Conservation (phyloP, 2,113 vertebrate genomes). For the Ranitomeya variabilis region DNA sequence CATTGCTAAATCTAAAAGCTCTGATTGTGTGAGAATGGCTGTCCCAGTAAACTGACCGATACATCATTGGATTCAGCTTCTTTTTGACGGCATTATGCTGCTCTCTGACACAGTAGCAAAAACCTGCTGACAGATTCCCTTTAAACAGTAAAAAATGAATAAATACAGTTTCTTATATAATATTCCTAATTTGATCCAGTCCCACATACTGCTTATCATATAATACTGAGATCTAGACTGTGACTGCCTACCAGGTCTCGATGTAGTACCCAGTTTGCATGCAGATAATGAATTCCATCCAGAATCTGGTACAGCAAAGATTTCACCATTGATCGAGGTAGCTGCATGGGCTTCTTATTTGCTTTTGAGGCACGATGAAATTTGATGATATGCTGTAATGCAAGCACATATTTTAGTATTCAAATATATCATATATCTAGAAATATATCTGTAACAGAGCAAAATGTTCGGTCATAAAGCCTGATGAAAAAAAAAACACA, state of each 20-base stretch:
- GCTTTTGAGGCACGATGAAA: conserved; percentile 87
- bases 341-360: conserved; percentile 86
- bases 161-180: neutral
- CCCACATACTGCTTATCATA: neutral
- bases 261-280: conserved; percentile 85
- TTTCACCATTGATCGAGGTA: conserved; percentile 85
- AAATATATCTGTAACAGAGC: neutral
- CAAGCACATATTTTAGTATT: neutral
- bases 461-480: no score
- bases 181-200: neutral
- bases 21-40: no score
- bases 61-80: no score
- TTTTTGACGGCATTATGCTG: no score
- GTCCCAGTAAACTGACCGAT: no score
- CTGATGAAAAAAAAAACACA: no score
- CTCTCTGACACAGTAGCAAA: no score
- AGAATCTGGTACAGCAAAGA: conserved; percentile 84
- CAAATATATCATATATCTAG: neutral
- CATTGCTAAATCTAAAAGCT: no score
- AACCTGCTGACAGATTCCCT: no score
- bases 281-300: conserved; percentile 85
- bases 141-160: no score
- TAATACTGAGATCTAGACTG: neutral
- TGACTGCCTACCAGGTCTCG: conserved; percentile 78
- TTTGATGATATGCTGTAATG: conserved; percentile 85